These are phyloP conservation scores for Saccostrea glomerata DNA, from an alignment of 1,140 invertebrate genomes.

Conservation along the genomic window DNA sequence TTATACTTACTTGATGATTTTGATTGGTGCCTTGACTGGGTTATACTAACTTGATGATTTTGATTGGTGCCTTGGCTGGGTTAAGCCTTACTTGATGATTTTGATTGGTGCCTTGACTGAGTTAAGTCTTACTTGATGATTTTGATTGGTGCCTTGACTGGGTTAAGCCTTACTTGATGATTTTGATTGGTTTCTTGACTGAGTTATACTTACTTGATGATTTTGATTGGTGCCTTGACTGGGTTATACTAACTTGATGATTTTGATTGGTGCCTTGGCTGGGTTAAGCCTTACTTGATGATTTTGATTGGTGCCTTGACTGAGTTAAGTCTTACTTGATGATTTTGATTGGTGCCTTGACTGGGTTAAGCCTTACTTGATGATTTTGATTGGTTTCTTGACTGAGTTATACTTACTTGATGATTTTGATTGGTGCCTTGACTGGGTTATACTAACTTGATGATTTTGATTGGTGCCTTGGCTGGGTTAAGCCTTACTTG, in stretches of 20 bases:
- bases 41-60: too few relatives aligned
- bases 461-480: too few relatives aligned
- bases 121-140: too few relatives aligned
- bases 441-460: not conserved
- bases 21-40: too few relatives aligned
- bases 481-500: slow-evolving; percentile 42
- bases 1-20: too few relatives aligned
- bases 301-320: slow-evolving; percentile 33
- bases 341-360: too few relatives aligned
- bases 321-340: too few relatives aligned
- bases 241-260: slow-evolving; percentile 60
- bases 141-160: slow-evolving; percentile 31
- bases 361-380: slow-evolving; percentile 48
- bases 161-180: slow-evolving; percentile 58
- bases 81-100: too few relatives aligned
- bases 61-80: too few relatives aligned
- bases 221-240: slow-evolving; percentile 31
- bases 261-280: slow-evolving; percentile 34
- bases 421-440: slow-evolving; percentile 41
- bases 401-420: slow-evolving; percentile 56
- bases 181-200: slow-evolving; percentile 37
- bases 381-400: slow-evolving; percentile 45
- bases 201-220: slow-evolving; percentile 58
- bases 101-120: too few relatives aligned
- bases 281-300: slow-evolving; percentile 59